Evolutionary conservation across 2,888 invertebrate genomes (phyloP).

Genomic region (Cantharis rufa): DNA sequence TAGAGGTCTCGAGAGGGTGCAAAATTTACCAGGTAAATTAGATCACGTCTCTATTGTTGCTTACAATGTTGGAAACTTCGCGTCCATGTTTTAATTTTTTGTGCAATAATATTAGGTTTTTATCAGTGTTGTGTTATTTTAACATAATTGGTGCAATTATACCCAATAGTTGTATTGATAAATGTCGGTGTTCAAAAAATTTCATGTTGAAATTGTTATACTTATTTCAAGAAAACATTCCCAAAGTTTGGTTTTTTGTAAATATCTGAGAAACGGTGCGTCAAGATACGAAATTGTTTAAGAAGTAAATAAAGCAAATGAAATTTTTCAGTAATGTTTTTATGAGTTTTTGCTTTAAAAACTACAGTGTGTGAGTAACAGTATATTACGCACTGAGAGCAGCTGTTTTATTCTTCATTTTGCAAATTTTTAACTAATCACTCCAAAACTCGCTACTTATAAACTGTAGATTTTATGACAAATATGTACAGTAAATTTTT

Average conservation of each 20-base stretch:
- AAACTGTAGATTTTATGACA: no score
- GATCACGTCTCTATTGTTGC: conserved; percentile 88
- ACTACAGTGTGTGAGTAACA: no score
- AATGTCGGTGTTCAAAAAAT: background rate
- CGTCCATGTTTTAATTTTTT: conserved; percentile 6
- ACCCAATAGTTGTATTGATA: background rate
- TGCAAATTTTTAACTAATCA: no score
- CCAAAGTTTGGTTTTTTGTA: background rate
- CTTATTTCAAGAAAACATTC: background rate
- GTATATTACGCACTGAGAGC: no score
- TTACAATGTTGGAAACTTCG: conserved; percentile 66
- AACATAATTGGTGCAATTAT: background rate
- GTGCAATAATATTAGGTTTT: conserved; percentile 6
- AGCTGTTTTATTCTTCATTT: no score
- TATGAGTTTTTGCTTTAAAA: no score
- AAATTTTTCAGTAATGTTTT: no score
- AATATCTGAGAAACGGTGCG: background rate
- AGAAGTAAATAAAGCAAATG: background rate
- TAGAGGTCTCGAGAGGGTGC: conserved; percentile 72
- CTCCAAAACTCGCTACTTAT: no score
- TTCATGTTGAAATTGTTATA: background rate
- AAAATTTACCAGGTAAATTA: conserved; percentile 78
- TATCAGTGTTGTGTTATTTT: background rate
- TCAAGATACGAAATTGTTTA: no score
- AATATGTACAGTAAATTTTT: no score